Evolutionary conservation across 2,113 vertebrate species (phyloP).

Genomic region (Willisornis vidua): DNA sequence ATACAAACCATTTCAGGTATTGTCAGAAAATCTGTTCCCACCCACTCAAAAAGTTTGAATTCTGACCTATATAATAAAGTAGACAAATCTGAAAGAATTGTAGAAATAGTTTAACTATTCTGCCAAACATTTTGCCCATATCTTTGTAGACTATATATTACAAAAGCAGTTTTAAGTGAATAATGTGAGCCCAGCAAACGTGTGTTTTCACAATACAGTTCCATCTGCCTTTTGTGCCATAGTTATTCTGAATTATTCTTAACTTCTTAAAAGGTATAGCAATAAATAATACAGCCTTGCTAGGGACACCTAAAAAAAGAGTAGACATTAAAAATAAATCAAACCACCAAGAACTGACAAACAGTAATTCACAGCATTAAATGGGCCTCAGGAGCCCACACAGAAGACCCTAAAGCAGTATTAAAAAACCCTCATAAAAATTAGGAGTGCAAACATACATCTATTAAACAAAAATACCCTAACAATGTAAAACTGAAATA

Average conservation of each 20-base stretch:
- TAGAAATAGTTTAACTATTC: constrained; percentile 13
- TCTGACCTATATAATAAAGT: constrained; percentile 29
- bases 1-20: constrained; percentile 48
- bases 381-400: constrained; percentile 60
- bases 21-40: constrained; percentile 61
- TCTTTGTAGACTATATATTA: constrained; percentile 27
- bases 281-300: constrained; percentile 80
- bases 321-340: constrained; percentile 65
- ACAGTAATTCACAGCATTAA: constrained; percentile 85
- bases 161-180: constrained; percentile 35
- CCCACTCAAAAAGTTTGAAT: constrained; percentile 26
- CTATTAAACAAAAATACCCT: constrained; percentile 72
- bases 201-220: constrained; percentile 59
- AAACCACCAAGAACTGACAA: constrained; percentile 57
- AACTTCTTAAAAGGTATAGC: constrained; percentile 44
- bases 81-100: constrained; percentile 18
- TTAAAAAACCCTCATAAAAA: constrained; percentile 64
- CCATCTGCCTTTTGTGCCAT: constrained; percentile 58
- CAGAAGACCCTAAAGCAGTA: constrained; percentile 61
- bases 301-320: constrained; percentile 67
- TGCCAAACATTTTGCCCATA: constrained; percentile 7
- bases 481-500: constrained; percentile 76
- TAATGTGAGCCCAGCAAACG: constrained; percentile 54
- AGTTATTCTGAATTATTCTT: constrained; percentile 53
- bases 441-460: constrained; percentile 77